Evolutionary conservation across 2,888 invertebrate species (phyloP).

Genomic region (Eretmocerus hayati): DNA sequence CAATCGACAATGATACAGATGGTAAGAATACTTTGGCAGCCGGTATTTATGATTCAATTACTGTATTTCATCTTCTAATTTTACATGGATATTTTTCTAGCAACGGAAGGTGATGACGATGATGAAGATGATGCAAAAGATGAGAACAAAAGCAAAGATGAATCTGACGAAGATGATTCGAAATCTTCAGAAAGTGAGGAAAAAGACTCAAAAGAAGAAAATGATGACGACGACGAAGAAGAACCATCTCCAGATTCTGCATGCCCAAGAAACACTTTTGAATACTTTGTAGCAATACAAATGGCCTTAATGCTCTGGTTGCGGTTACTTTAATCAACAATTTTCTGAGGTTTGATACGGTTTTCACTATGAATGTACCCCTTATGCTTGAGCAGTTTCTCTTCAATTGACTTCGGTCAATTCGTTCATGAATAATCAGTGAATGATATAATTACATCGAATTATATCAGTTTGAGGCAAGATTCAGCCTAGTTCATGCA

Average conservation of each 20-base stretch:
- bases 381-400: no score
- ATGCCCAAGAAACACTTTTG: not conserved
- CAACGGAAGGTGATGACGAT: not conserved
- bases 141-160: not conserved
- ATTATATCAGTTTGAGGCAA: no score
- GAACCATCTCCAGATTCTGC: not conserved
- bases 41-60: no score
- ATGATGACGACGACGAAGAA: not conserved
- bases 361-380: no score
- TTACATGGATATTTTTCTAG: not conserved
- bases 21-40: not conserved
- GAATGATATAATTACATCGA: no score
- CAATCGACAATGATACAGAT: not conserved
- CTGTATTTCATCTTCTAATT: no score
- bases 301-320: not conserved
- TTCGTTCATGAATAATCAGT: no score
- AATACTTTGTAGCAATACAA: not conserved
- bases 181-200: not conserved
- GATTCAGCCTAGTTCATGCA: no score
- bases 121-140: not conserved
- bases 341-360: no score
- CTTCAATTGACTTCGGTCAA: no score
- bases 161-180: not conserved
- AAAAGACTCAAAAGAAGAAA: not conserved
- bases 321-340: no score